These are phyloP conservation scores for Hydrozoanthus gracilis DNA, from an alignment of 92 coral and sea anemone species.

Conservation along the genomic window DNA sequence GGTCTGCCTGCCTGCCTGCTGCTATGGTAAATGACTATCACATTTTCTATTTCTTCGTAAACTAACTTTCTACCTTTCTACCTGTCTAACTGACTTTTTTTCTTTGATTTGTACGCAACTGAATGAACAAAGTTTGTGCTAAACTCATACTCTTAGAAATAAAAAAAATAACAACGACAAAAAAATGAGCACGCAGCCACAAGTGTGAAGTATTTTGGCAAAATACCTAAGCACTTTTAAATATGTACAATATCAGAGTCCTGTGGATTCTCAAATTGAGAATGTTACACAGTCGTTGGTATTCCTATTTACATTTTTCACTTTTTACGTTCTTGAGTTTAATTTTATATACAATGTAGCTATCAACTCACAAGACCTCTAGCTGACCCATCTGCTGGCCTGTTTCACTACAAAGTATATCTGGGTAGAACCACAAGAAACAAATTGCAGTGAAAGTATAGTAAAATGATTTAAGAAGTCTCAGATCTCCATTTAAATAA, in stretches of 20 bases:
- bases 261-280: background rate
- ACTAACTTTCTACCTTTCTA: background rate
- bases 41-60: background rate
- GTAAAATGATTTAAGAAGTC: background rate
- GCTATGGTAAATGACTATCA: background rate
- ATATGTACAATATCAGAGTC: background rate
- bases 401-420: slow-evolving; percentile 24
- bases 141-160: background rate
- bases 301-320: background rate
- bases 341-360: slow-evolving; percentile 8
- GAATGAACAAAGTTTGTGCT: background rate
- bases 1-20: background rate
- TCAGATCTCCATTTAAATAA: slow-evolving; percentile 17
- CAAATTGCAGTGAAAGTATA: background rate
- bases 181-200: background rate
- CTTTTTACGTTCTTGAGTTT: background rate
- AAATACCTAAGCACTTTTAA: background rate
- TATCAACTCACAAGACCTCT: slow-evolving; percentile 23
- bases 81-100: background rate
- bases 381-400: slow-evolving; percentile 25
- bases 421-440: background rate
- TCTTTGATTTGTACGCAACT: background rate
- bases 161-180: background rate
- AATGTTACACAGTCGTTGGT: background rate
- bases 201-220: background rate